Evolutionary conservation across 2,113 vertebrate genomes (phyloP).

Genomic region (Saccopteryx bilineata): DNA sequence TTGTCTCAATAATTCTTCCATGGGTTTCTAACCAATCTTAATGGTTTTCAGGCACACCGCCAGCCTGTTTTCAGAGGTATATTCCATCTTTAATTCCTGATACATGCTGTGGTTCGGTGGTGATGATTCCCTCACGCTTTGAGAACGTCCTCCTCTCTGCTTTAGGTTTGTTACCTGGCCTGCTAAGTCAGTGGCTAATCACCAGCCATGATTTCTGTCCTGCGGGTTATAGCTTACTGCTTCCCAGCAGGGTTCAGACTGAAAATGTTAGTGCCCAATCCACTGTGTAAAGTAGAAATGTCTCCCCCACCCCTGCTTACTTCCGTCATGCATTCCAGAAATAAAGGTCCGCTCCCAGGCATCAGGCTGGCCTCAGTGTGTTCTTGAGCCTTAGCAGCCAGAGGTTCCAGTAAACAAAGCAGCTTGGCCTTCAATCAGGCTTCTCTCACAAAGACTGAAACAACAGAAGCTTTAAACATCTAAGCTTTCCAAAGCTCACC

Average conservation of each 20-base stretch:
- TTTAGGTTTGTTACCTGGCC: background rate
- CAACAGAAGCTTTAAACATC: background rate
- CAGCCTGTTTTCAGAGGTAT: background rate
- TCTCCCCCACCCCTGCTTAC: background rate
- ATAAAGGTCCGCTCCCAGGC: background rate
- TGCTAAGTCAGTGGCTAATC: background rate
- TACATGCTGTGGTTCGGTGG: background rate
- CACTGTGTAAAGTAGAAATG: background rate
- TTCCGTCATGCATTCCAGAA: background rate
- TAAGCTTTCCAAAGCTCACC: background rate
- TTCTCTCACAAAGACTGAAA: background rate
- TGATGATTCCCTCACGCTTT: background rate
- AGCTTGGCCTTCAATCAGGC: accelerated
- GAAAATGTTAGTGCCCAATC: background rate
- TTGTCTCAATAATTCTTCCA: background rate
- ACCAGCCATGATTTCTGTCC: background rate
- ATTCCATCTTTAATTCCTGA: background rate
- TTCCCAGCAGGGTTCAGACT: background rate
- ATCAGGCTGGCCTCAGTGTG: background rate
- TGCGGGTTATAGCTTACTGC: background rate
- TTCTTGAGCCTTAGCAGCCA: background rate
- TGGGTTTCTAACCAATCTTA: background rate
- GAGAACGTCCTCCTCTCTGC: background rate
- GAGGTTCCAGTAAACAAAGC: background rate
- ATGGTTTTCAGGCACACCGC: background rate